Conservation (phyloP, 1,140 invertebrate genomes). For the Bombus ignitus region DNA sequence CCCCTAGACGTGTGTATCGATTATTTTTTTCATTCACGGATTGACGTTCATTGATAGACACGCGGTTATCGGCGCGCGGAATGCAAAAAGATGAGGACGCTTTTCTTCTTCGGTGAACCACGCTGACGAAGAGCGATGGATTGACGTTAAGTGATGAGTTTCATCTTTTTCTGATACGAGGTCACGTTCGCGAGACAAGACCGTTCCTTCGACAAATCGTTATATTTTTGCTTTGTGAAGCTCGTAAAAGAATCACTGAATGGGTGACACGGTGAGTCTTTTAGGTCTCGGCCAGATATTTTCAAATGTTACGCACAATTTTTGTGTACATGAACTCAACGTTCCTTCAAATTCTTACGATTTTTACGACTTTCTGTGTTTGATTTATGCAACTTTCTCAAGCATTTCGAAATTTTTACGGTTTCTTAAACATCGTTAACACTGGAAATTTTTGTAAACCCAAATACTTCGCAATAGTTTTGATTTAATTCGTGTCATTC, state of each 20-base stretch:
- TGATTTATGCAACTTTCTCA: not conserved
- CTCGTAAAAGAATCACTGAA: too few relatives aligned
- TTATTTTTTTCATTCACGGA: slow-evolving; percentile 50
- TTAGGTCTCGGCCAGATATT: not conserved
- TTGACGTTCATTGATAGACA: slow-evolving; percentile 43
- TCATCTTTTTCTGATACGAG: not conserved
- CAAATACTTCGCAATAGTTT: too few relatives aligned
- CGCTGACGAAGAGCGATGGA: not conserved
- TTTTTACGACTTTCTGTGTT: not conserved
- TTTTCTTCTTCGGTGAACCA: not conserved
- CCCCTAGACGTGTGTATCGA: slow-evolving; percentile 28
- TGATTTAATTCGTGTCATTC: too few relatives aligned
- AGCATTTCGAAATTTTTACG: not conserved
- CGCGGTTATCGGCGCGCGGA: slow-evolving; percentile 27
- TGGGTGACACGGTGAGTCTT: not conserved
- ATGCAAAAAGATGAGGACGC: slow-evolving; percentile 5
- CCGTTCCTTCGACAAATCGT: not conserved
- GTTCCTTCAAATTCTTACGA: not conserved
- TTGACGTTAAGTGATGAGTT: not conserved
- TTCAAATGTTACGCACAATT: not conserved
- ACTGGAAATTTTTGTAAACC: too few relatives aligned
- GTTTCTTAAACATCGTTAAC: too few relatives aligned
- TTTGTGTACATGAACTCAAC: not conserved
- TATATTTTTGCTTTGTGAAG: not conserved
- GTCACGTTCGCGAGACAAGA: not conserved